Evolutionary conservation across 2,888 invertebrate genomes (phyloP), one percentile per base, ranked within the genome.

Genomic region (Hirudinaria manillensis): DNA sequence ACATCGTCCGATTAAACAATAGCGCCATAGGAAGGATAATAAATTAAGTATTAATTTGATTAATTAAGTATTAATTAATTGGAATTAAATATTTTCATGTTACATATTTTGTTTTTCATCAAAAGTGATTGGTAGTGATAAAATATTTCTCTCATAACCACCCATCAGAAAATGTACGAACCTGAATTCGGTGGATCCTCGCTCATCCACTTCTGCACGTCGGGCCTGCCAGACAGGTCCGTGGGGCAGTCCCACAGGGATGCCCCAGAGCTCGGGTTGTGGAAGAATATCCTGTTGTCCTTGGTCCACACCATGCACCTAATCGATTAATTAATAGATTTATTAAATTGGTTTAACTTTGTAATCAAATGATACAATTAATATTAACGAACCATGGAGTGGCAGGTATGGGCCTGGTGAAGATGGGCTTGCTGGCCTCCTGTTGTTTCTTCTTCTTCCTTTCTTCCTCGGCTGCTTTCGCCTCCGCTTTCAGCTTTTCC

Each of bases 241-340:
- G 93, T 91, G 0, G 99, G 99, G 72, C 93, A 89, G 86, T 98
- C 96, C 99, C 99, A 99, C 27, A 98, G 94, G 0, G 96, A 97
- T 56, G 92, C 91, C 76, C 94, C 90, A 13, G 94, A 92, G 7
- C 94, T 94, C 2, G 98, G 97, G 87, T 99, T 99, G 87, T 95
- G 98, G 88, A 96, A 99, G 88, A 99, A 99, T 73, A 97, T 95
- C n/a, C 94, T 89, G 0, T 92, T 91, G 86, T 99, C 97, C 21
- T 96, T 95, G 3, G 98, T 99, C 98, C 97, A 98, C 21, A 99
- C 98, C 74, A 99, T 95, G 87, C 97, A 98, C 94, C 94, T 87
- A 38, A 70, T 70, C 13, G 24, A 34, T 67, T 67, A 34, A 21
- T 67, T 32, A 2, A 68, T 32, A 13, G 34, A 34, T n/a, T 10